These are phyloP conservation scores for Rhinolophus ferrumequinum DNA, from an alignment of 2,113 vertebrate genomes.

Conservation along the genomic window DNA sequence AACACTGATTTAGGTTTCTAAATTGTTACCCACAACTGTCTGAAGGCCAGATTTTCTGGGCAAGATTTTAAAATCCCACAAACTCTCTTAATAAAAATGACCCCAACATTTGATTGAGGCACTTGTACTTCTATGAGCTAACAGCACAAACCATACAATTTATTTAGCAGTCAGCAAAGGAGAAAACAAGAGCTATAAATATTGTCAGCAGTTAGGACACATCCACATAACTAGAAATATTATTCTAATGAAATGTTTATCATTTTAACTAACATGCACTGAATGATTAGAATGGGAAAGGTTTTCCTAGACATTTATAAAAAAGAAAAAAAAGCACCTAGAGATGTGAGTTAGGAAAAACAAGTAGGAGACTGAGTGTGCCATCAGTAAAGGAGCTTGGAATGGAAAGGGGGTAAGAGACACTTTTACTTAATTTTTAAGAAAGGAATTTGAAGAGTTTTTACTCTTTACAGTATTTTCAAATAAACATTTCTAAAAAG, in stretches of 20 bases:
- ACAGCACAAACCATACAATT: neutral
- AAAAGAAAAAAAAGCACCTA: neutral
- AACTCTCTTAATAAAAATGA: constrained; percentile 21
- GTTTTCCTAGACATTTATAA: neutral
- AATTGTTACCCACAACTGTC: neutral
- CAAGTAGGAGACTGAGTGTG: neutral
- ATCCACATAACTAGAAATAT: constrained; percentile 9
- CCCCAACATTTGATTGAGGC: neutral
- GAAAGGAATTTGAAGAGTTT: neutral
- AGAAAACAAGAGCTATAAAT: neutral
- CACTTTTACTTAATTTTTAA: neutral
- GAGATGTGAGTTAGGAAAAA: neutral
- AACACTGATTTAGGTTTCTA: neutral
- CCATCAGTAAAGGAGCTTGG: neutral
- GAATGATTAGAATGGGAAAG: neutral
- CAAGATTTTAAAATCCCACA: neutral
- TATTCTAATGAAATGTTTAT: neutral
- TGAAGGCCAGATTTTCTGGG: neutral
- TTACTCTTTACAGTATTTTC: neutral
- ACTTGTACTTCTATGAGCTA: neutral
- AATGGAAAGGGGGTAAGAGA: neutral
- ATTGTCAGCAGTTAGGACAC: neutral
- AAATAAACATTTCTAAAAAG: neutral
- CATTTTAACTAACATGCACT: neutral
- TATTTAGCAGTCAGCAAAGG: neutral